phyloP scores from a whole-genome alignment of 2,113 vertebrate species.

The Mus pahari region DNA sequence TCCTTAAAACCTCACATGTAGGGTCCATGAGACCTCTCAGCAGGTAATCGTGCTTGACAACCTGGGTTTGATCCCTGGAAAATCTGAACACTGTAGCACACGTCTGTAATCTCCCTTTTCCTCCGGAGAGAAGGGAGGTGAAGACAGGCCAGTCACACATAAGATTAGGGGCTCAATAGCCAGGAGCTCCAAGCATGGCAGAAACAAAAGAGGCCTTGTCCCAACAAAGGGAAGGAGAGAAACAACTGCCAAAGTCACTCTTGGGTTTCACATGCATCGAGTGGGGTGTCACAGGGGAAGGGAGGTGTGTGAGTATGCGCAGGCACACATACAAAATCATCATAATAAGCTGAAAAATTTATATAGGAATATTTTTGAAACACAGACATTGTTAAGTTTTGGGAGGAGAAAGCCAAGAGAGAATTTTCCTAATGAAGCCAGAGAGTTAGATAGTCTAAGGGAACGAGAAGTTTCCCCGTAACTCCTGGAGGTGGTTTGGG shows the following conservation, averaged over 20 bases:
- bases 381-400: background rate
- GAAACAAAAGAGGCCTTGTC: background rate
- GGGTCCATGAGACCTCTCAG: background rate
- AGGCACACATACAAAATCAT: background rate
- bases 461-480: background rate
- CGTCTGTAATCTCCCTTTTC: background rate
- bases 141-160: no score
- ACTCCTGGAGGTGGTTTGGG: background rate
- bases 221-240: background rate
- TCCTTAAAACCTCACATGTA: background rate
- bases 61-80: background rate
- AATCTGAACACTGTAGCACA: background rate
- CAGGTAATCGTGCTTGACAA: background rate
- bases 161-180: accelerated
- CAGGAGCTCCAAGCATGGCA: background rate
- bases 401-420: background rate
- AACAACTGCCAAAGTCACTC: background rate
- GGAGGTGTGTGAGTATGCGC: no score
- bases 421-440: background rate
- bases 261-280: background rate
- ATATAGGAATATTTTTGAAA: background rate
- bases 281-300: background rate
- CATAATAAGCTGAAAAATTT: background rate
- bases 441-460: background rate
- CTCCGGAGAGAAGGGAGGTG: background rate